Base-by-base conservation (phyloP, 2,888 invertebrate genomes). In the Acanthosepion lycidas region DNA sequence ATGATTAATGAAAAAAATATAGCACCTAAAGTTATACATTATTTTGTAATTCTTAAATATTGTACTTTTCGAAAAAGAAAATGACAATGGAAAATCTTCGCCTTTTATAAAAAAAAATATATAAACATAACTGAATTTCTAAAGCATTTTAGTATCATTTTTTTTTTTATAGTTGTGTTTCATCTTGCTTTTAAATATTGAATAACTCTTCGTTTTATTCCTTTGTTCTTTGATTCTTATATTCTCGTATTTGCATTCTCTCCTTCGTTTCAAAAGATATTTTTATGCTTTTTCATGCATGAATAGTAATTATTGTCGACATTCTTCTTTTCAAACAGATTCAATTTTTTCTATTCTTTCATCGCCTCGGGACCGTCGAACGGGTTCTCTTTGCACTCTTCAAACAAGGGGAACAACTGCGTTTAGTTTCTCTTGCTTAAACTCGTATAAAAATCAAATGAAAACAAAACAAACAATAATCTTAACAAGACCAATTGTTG, bases 321-420 rank as follows among this genome's bases (percentile, higher is more conserved):
- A 78, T 78, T 78, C 78, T 78, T 78, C 78, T 78, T n/a, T 33
- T 78, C n/a, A 78, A 78, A 33, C n/a, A 78, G n/a, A 78, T 78
- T 78, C n/a, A 2, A 12, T 0, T 33, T 33, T 78, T 78, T 78
- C 18, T 78, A 15, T 78, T 78, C 78, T 15, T 33, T n/a, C n/a
- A 0, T n/a, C 0, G 78, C 78, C n/a, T 33, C n/a, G 18, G 78
- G 78, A 33, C n/a, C 2, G n/a, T 78, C 78, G 78, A 78, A n/a
- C 33, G 78, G 78, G n/a, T 78, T 78, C n/a, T 78, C 78, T 78
- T 15, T 78, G 78, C 78, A 78, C n/a, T 78, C n/a, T 78, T 78
- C 78, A 78, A 78, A 78, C 78, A 78, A 33, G n/a, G n/a, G 59
- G 78, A n/a, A 78, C 78, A 78, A 78, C n/a, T 33, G 6, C 6